Evolutionary conservation across 2,113 vertebrate genomes (phyloP).

Genomic region (Eolophus roseicapilla): DNA sequence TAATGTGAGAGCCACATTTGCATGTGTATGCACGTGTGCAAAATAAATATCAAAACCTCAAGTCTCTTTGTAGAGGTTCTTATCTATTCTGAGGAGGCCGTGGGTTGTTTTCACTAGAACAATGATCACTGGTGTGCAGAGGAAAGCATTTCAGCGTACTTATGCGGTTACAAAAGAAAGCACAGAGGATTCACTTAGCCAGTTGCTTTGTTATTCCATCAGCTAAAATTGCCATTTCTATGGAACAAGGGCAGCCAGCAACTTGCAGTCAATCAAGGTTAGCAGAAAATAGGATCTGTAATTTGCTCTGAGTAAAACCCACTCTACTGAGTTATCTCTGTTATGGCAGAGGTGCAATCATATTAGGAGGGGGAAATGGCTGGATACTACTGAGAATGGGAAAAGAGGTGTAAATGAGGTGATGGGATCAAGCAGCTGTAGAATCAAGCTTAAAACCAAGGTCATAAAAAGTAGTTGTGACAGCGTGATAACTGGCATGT

Average conservation of each 20-base stretch:
- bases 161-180: not conserved
- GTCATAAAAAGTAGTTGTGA: not conserved
- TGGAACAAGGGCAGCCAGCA: not conserved
- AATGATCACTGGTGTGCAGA: not conserved
- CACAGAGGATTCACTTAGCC: slow-evolving; percentile 5
- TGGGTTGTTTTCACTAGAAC: not conserved
- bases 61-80: not conserved
- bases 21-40: not conserved
- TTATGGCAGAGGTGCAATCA: not conserved
- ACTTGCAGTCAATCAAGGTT: not conserved
- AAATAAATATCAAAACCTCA: not conserved
- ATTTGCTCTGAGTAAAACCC: slow-evolving; percentile 5
- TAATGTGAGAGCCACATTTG: not conserved
- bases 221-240: slow-evolving; percentile 31
- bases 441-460: not conserved
- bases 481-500: not conserved
- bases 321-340: not conserved
- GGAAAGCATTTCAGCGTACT: not conserved
- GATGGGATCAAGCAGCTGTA: not conserved
- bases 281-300: slow-evolving; percentile 10
- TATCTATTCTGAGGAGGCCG: not conserved
- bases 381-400: not conserved
- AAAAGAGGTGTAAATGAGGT: not conserved
- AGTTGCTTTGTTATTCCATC: slow-evolving; percentile 22
- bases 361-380: not conserved